These are phyloP conservation scores for Microtus obscurus DNA, from an alignment of 2,797 vertebrate species.

Conservation along the genomic window DNA sequence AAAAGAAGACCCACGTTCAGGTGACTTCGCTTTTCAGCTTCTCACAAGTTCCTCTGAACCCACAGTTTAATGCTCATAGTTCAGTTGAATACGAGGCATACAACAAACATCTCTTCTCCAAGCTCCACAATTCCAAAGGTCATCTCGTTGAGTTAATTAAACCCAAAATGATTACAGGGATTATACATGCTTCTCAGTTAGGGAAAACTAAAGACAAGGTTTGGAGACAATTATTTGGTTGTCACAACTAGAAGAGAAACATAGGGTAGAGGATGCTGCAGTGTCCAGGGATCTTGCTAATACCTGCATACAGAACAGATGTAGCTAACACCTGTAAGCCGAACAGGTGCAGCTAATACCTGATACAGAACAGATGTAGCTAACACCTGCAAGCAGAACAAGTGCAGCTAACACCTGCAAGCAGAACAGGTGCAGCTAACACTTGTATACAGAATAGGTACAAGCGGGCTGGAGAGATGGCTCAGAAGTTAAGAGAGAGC, in stretches of 20 bases:
- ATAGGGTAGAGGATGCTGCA: background rate
- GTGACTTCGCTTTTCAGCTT: constrained; percentile 40
- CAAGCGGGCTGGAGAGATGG: too few species aligned
- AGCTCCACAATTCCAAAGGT: constrained; percentile 18
- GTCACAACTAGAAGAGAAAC: background rate
- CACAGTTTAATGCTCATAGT: background rate
- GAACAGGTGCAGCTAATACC: background rate
- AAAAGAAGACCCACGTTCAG: constrained; percentile 36
- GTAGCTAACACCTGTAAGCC: too few species aligned
- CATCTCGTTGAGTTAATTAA: background rate
- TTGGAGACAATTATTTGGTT: constrained; percentile 41
- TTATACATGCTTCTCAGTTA: constrained; percentile 8
- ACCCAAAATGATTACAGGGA: background rate
- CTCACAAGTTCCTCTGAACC: constrained; percentile 41
- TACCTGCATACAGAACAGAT: background rate
- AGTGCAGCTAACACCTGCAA: background rate
- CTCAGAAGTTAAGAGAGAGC: too few species aligned
- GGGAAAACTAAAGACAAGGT: background rate
- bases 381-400: too few species aligned
- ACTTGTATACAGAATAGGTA: background rate
- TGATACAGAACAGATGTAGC: background rate
- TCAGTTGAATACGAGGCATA: background rate
- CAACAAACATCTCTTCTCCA: background rate
- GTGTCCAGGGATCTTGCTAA: background rate
- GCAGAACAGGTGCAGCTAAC: background rate